phyloP scores from a whole-genome alignment of 53 echinoderm and acorn worm genomes.

The Stichopus horrens region DNA sequence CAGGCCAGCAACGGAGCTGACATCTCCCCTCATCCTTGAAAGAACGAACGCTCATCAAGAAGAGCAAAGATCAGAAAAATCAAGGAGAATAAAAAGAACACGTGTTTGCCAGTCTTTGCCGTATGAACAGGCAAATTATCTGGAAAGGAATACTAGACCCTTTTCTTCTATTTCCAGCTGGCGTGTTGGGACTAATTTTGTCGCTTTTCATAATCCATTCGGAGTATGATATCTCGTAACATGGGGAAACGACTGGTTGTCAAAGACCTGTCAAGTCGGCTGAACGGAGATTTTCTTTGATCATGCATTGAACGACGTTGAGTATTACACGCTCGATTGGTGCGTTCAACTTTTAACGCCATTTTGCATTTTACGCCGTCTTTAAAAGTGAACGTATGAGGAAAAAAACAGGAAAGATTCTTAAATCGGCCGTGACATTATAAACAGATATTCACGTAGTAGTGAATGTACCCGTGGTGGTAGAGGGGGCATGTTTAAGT shows the following conservation, averaged over 20 bases:
- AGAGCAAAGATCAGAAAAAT: background rate
- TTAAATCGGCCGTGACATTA: background rate
- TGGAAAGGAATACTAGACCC: background rate
- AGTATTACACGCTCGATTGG: constrained; percentile 8
- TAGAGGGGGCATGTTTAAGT: no score
- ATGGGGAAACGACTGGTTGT: constrained; percentile 4
- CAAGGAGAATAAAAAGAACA: background rate
- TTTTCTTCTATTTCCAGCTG: background rate
- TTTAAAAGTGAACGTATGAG: background rate
- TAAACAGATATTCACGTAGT: background rate
- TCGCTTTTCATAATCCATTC: background rate
- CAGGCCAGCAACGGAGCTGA: no score
- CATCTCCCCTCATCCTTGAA: no score
- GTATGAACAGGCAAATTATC: background rate
- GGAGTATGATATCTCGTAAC: background rate
- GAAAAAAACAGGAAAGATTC: background rate
- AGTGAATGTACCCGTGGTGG: background rate
- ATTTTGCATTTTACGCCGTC: constrained; percentile 3
- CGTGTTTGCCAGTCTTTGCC: background rate
- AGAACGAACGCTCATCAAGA: no score
- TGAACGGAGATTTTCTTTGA: background rate
- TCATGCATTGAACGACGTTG: background rate
- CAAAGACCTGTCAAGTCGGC: constrained; percentile 1
- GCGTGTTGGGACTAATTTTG: background rate
- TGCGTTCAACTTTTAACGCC: background rate